Base-by-base conservation (phyloP, 2,797 vertebrate genomes). In the Scleropages formosus region DNA sequence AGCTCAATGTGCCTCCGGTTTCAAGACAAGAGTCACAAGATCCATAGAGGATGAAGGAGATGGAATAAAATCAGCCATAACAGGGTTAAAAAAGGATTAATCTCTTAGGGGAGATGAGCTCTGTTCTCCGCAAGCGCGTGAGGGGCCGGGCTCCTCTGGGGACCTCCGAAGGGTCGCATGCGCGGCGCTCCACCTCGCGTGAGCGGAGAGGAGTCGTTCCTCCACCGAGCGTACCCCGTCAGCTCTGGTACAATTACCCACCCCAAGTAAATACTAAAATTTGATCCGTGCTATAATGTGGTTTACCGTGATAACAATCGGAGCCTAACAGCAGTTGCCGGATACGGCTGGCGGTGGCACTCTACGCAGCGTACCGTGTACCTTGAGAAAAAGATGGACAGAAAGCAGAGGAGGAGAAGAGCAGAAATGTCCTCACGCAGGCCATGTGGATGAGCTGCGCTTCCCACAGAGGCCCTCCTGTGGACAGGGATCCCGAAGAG, bases 361-460 rank as follows among this genome's bases (percentile, higher is more conserved):
- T 11, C 12, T 12, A 56, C 56, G 56, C 9, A 7, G 49, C 8
- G 9, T 49, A 51, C 49, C 49, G 53, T 20, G 44, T 44, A 20
- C 67, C n/a, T 22, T 69, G 10, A 3, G 4, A 18, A 26, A 46
- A 51, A 64, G 66, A 16, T 46, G 18, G 64, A n/a, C n/a, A n/a
- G 31, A 39, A 39, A 39, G 39, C 31, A 39, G 31, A 39, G 31
- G 31, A 6, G 31, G 67, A 26, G 8, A 51, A 51, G 53, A 51
- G 53, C 46, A 0, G 4, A 39, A 47, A 20, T 26, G 67, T 51
- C 47, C 16, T n/a, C 68, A 56, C 46, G 27, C 24, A 53, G 24
- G 26, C 68, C 51, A 71, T 71, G 68, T 71, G 68, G 49, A 27
- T 24, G 15, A n/a, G 26, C 47, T 26, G 18, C 26, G 15, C 47